Evolutionary conservation across 2,888 invertebrate species (phyloP), one percentile per base, ranked within the genome.

Genomic region (Corythucha ciliata): DNA sequence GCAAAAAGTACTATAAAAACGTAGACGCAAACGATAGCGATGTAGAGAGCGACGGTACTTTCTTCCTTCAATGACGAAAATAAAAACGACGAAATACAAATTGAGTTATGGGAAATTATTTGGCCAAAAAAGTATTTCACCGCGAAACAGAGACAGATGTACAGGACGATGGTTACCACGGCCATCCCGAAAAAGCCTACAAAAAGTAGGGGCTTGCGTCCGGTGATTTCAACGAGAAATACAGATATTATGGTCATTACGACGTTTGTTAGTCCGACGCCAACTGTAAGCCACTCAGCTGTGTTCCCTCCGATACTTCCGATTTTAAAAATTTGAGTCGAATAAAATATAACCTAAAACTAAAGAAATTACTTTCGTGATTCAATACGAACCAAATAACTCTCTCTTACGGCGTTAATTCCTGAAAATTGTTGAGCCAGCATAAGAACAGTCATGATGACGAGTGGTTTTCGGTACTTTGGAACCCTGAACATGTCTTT

Each of bases 1-100:
- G 92, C 91, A 67, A 93, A 93, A 69, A 85, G 79, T 24, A 89
- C 78, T 52, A 92, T 85, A 70, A 87, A 92, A 20, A 82, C 67
- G n/a, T 88, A 76, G 8, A 91, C 83, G 60, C 86, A 71, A 10
- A 78, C 69, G 47, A 91, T 81, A 61, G 83, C 81, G 39, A 81
- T 59, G 65, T 83, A 82, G 4, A 83, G 78, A 41, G 83, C 75
- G 71, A 76, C 77, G 0, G 64, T 50, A 1, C 69, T 68, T 1
- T 60, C 41, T 1, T 65, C 63, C 73, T 73, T 63, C 18, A 66
- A 67, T n/a, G n/a, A n/a, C n/a, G n/a, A n/a, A n/a, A n/a, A n/a
- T n/a, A n/a, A n/a, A n/a, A n/a, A n/a, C n/a, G n/a, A n/a, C n/a
- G n/a, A n/a, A n/a, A n/a, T n/a, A n/a, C n/a, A n/a, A n/a, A n/a